Evolutionary conservation across 2,888 invertebrate species (phyloP), one percentile per base, ranked within the genome.

Genomic region (Cinara cedri): DNA sequence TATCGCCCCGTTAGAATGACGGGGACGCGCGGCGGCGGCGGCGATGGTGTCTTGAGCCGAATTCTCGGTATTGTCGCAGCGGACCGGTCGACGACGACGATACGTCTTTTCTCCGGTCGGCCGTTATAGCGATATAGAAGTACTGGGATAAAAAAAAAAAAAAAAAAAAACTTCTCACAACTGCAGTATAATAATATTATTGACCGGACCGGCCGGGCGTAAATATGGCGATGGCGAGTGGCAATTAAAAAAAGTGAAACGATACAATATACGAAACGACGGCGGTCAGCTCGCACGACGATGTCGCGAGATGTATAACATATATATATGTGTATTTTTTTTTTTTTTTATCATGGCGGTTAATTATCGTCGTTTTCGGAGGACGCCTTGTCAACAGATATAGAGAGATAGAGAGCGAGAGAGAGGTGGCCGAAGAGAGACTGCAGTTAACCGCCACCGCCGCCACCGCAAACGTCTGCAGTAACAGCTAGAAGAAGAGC

Each of bases 201-300:
- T 6, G 34, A 34, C 6, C 34, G 34, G 42, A 42, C 10, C 21
- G 70, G 42, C 13, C 51, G 70, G 51, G 71, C 71, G 71, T 71
- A 71, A 72, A 72, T 34, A 34, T 72, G 72, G 57, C 57, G 24
- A 72, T 57, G 26, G 16, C 11, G 13, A 57, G n/a, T 3, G 57
- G 57, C 57, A 46, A 66, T 72, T 72, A 57, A 72, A 72, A 71
- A 57, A 57, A 60, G 57, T 46, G 57, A 72, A 72, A 72, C 44
- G 65, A 65, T 66, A 62, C 24, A 44, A 65, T 66, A 62, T 62
- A 66, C 16, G 66, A 66, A 66, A 66, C 14, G 34, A 34, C 46
- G 21, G 21, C 63, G 44, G 6, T 8, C 26, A 4, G 8, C 26
- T 3, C 46, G 46, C 13, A 51, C 49, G 16, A 51, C 16, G 16